phyloP scores from a whole-genome alignment of 2,113 vertebrate species.

The Dasyprocta punctata region DNA sequence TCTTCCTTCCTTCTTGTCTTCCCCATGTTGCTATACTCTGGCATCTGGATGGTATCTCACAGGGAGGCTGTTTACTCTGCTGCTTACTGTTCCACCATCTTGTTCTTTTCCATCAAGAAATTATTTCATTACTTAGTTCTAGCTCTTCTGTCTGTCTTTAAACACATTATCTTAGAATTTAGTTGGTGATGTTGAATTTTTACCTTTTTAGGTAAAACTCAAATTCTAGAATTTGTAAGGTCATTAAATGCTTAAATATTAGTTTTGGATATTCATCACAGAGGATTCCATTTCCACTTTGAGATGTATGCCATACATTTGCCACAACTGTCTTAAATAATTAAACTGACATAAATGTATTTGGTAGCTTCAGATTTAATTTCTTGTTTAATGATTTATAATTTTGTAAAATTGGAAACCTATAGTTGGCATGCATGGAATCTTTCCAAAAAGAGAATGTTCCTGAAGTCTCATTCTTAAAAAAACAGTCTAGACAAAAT shows the following conservation, averaged over 20 bases:
- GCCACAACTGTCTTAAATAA: neutral
- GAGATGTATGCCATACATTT: neutral
- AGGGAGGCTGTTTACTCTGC: too few species aligned
- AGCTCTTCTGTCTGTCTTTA: neutral
- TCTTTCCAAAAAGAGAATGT: neutral
- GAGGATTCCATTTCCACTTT: neutral
- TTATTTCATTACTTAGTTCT: neutral
- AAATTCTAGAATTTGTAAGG: constrained; percentile 31
- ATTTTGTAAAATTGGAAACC: neutral
- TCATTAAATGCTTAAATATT: constrained; percentile 51
- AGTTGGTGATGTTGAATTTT: constrained; percentile 49
- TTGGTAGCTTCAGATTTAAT: neutral
- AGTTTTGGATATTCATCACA: neutral
- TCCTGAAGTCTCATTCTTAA: neutral
- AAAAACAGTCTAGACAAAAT: too few species aligned
- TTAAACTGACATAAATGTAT: neutral
- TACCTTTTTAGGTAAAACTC: neutral
- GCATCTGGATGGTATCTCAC: too few species aligned
- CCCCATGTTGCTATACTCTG: too few species aligned
- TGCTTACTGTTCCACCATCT: too few species aligned
- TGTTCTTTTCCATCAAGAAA: too few species aligned
- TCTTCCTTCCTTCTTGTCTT: too few species aligned
- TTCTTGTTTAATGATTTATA: neutral
- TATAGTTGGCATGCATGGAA: neutral
- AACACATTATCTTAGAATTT: neutral